Evolutionary conservation across 2,797 vertebrate genomes (phyloP), one percentile per base, ranked within the genome.

Genomic region (Neostethus bicornis): DNA sequence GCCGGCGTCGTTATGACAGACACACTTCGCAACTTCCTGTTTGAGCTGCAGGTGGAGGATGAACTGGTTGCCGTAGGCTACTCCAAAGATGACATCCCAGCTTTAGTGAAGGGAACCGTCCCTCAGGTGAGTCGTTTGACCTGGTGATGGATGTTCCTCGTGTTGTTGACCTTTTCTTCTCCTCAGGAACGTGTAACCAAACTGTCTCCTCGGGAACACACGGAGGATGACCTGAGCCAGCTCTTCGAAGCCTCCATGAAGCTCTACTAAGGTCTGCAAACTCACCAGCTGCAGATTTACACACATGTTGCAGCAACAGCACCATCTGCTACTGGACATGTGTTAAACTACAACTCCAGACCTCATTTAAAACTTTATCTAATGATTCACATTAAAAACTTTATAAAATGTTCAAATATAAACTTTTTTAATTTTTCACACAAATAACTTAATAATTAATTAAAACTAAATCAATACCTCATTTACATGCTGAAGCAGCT

Each of bases 241-340:
- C 89, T 99, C 58, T 99, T 98, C 46, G 92, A 94, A 63, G 94
- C 92, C 17, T 97, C 96, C 20, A 94, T 99, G 94, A 97, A 95
- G 81, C 86, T 99, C 4, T 99, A 96, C 86, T 98, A 90, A 66
- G 2, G 11, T n/a, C 39, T 13, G 20, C 4, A 5, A 20, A n/a
- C n/a, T 11, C 11, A 24, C 12, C 10, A 42, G 17, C n/a, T n/a
- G n/a, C n/a, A n/a, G n/a, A n/a, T n/a, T n/a, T n/a, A n/a, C n/a
- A n/a, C n/a, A n/a, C n/a, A n/a, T n/a, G n/a, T n/a, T n/a, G n/a
- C n/a, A n/a, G n/a, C n/a, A n/a, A n/a, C n/a, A n/a, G n/a, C n/a
- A n/a, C n/a, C n/a, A n/a, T n/a, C n/a, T n/a, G n/a, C n/a, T n/a
- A n/a, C n/a, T n/a, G n/a, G n/a, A n/a, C n/a, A n/a, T n/a, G n/a